Evolutionary conservation across 2,113 vertebrate species (phyloP).

Genomic region (Chascanopsetta lugubris): DNA sequence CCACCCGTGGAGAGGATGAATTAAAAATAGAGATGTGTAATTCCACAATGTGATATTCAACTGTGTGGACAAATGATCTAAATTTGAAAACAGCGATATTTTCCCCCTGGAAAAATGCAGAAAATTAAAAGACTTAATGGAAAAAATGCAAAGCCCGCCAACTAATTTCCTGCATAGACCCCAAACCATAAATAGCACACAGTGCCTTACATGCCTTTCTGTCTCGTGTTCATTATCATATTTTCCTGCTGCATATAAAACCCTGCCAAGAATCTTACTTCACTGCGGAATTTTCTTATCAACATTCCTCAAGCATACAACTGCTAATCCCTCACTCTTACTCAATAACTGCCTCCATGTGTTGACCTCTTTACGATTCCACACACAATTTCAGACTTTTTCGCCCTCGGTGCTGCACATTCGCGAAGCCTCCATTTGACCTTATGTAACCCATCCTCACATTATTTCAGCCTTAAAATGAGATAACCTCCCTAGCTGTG

Average conservation of each 20-base stretch:
- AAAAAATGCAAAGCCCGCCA: conserved; percentile 48
- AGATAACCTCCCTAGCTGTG: neutral
- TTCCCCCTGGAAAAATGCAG: conserved; percentile 44
- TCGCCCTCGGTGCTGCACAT: conserved; percentile 40
- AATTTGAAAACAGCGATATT: conserved; percentile 40
- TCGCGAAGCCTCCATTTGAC: conserved; percentile 37
- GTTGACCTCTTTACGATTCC: conserved; percentile 56
- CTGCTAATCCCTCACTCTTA: conserved; percentile 61
- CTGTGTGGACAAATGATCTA: conserved; percentile 47
- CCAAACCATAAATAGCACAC: conserved; percentile 56
- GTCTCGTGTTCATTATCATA: conserved; percentile 67
- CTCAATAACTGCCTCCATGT: conserved; percentile 40
- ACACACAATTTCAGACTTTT: conserved; percentile 55
- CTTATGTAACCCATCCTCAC: conserved; percentile 38
- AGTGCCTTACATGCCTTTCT: conserved; percentile 54
- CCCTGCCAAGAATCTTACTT: conserved; percentile 59
- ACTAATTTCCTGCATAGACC: conserved; percentile 63
- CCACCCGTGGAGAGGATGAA: neutral
- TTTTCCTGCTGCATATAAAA: conserved; percentile 35
- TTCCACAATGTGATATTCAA: conserved; percentile 26
- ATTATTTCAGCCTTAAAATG: conserved; percentile 23
- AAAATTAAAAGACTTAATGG: conserved; percentile 51
- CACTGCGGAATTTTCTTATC: conserved; percentile 55
- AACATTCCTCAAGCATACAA: conserved; percentile 63
- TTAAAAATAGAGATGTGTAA: conserved; percentile 43